These are phyloP conservation scores for Chloroceryle amazona DNA, from an alignment of 2,797 vertebrate genomes.

Conservation along the genomic window DNA sequence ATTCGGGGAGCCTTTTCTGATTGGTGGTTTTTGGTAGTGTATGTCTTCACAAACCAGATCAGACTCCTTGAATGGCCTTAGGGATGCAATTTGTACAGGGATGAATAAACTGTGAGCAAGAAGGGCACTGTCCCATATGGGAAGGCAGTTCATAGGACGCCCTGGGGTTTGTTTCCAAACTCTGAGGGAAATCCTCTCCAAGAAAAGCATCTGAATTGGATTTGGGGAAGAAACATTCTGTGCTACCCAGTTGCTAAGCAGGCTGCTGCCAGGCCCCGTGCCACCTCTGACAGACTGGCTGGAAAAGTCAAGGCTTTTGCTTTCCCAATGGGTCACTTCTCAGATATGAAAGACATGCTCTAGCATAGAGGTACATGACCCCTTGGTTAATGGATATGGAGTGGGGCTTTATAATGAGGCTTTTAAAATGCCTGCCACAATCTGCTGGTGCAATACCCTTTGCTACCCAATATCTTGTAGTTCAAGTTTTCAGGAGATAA, in stretches of 20 bases:
- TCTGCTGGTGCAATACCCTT: background rate
- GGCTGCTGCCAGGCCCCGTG: fast-evolving
- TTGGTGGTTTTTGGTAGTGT: background rate
- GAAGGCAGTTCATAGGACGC: background rate
- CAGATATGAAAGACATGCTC: background rate
- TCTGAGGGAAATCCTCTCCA: fast-evolving
- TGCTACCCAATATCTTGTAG: background rate
- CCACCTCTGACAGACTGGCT: background rate
- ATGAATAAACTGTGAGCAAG: background rate
- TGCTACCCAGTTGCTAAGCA: background rate
- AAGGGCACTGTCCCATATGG: background rate
- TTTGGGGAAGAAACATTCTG: background rate
- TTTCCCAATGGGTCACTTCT: background rate
- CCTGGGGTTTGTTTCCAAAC: background rate
- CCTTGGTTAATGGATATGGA: background rate
- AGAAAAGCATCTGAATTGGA: background rate
- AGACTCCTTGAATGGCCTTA: background rate
- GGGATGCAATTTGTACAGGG: background rate
- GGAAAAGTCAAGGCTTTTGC: background rate
- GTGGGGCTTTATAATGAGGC: background rate
- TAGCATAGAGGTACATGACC: background rate
- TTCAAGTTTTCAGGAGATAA: background rate
- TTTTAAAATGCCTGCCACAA: background rate
- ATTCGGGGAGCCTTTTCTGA: background rate
- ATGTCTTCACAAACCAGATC: background rate